Conservation (phyloP, 1,140 invertebrate genomes). For the Zophobas morio region DNA sequence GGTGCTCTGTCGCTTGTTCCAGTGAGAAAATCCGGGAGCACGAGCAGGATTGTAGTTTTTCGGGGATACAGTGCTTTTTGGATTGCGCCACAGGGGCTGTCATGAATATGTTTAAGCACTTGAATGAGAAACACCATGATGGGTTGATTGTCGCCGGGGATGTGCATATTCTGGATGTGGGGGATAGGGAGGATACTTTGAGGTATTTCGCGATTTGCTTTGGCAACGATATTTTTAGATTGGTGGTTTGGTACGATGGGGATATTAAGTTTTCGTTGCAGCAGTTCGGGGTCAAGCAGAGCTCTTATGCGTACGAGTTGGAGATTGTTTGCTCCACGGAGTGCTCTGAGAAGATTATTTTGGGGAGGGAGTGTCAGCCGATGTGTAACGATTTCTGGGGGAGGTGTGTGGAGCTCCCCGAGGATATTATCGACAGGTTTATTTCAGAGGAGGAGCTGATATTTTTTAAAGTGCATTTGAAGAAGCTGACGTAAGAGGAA, state of each 20-base stretch:
- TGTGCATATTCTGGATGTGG: constrained; percentile 15
- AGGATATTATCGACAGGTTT: not conserved
- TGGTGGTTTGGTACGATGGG: constrained; percentile 2
- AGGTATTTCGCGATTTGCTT: constrained; percentile 8
- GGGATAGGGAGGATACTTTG: not conserved
- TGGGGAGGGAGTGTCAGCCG: constrained; percentile 1
- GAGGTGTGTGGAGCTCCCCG: not conserved
- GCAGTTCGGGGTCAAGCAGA: constrained; percentile 20
- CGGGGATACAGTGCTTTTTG: constrained; percentile 13
- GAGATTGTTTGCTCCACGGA: constrained; percentile 12
- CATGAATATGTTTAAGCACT: constrained; percentile 14
- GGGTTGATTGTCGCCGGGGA: not conserved
- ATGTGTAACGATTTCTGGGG: not conserved
- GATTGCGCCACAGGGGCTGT: not conserved
- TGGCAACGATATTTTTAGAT: constrained; percentile 23
- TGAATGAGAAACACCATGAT: constrained; percentile 13
- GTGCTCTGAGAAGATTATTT: constrained; percentile 2
- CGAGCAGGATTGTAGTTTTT: constrained; percentile 12
- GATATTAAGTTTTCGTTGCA: constrained; percentile 23
- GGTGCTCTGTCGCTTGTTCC: constrained; percentile 8
- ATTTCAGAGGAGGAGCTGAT: constrained; percentile 13
- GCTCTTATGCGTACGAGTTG: not conserved
- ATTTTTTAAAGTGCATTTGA: constrained; percentile 16
- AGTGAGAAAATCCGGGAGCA: constrained; percentile 11
- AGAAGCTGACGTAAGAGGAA: not conserved